These are phyloP conservation scores for Parazoanthus atlanticus DNA, from an alignment of 92 coral and sea anemone genomes.

Conservation along the genomic window DNA sequence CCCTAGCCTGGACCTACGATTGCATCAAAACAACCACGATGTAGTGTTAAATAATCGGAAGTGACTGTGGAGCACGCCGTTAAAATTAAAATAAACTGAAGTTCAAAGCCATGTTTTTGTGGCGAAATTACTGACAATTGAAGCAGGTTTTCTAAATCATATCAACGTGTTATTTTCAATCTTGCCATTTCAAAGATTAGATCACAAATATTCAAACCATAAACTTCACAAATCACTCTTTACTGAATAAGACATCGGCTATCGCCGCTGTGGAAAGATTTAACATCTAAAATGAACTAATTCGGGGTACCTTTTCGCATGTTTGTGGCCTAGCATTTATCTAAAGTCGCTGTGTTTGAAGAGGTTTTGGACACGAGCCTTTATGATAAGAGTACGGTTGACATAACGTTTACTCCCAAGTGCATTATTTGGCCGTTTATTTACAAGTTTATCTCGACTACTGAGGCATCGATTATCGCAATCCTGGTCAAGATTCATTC, in stretches of 20 bases:
- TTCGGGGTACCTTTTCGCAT: background rate
- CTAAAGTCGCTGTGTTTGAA: conserved; percentile 18
- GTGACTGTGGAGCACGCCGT: background rate
- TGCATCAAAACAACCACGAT: background rate
- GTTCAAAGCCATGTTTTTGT: conserved; percentile 15
- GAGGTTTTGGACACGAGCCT: background rate
- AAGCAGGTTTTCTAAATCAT: conserved; percentile 32
- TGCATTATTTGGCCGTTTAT: background rate
- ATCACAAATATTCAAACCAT: conserved; percentile 41
- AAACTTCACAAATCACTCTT: conserved; percentile 8
- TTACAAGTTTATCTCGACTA: conserved; percentile 31
- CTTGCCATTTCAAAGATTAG: conserved; percentile 46
- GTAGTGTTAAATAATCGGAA: background rate
- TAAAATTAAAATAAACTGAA: background rate
- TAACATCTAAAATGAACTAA: background rate
- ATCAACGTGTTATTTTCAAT: conserved; percentile 35
- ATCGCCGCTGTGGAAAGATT: background rate
- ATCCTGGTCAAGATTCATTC: conserved; percentile 46
- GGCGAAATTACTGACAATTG: conserved; percentile 9
- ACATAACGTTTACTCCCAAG: conserved; percentile 25
- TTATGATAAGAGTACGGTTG: conserved; percentile 21
- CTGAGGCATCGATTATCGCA: conserved; percentile 39
- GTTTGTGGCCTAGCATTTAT: conserved; percentile 5
- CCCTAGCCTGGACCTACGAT: background rate
- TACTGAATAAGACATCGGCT: conserved; percentile 4